A percentile compares a stretch with the other conserved stretches of the same genome.
Evolutionary conservation across 2,113 vertebrate genomes (phyloP).

Genomic region (Vimba vimba): DNA sequence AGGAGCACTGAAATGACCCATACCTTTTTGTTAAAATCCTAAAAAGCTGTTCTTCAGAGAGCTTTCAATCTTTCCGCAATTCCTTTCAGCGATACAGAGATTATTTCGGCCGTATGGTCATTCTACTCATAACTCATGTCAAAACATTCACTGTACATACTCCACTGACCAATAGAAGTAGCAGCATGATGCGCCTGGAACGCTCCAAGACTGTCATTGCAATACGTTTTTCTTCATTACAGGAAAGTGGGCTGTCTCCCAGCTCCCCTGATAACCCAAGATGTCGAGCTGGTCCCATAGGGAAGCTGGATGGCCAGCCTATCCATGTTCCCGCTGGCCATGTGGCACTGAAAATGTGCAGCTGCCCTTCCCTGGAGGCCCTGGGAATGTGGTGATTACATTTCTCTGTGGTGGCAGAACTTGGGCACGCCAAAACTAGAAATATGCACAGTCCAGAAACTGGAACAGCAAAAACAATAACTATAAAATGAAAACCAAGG

Average conservation of each 20-base stretch:
- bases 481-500: conserved; percentile 5
- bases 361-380: conserved; percentile 57
- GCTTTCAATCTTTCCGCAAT: not conserved
- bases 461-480: conserved; percentile 9
- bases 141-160: conserved; percentile 16
- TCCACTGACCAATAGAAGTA: conserved; percentile 2
- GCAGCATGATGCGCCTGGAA: conserved; percentile 26
- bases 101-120: not conserved
- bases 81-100: not conserved
- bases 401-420: conserved; percentile 55
- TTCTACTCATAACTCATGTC: not conserved
- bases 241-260: conserved; percentile 48
- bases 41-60: not conserved
- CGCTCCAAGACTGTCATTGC: conserved; percentile 50
- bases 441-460: conserved; percentile 42
- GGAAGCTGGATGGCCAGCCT: conserved; percentile 61
- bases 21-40: not conserved
- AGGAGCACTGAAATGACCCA: conserved; percentile 2
- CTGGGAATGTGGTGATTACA: conserved; percentile 65
- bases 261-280: conserved; percentile 60
- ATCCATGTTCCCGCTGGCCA: conserved; percentile 61
- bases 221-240: conserved; percentile 51
- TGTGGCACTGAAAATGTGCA: conserved; percentile 63
- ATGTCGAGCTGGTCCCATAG: conserved; percentile 64
- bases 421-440: conserved; percentile 27